These are phyloP conservation scores for Rousettus madagascariensis DNA, from an alignment of 2,797 vertebrate species.

Conservation along the genomic window DNA sequence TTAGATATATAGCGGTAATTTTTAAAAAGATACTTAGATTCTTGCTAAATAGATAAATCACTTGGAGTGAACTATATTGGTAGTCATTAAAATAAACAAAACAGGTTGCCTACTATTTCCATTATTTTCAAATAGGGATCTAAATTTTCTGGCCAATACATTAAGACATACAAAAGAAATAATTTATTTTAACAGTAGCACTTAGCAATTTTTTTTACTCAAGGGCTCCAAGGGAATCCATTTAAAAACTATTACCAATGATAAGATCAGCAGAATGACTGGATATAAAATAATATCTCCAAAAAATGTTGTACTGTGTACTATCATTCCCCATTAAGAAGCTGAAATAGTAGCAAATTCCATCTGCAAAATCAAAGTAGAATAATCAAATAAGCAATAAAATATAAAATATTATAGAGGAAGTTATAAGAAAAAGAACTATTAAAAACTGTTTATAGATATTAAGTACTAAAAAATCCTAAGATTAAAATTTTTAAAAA, in stretches of 20 bases:
- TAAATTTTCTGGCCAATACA: background rate
- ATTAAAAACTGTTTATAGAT: background rate
- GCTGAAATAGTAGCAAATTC: background rate
- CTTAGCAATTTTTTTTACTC: background rate
- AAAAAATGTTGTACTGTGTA: background rate
- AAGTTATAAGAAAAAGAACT: background rate
- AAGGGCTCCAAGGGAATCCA: background rate
- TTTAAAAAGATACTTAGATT: background rate
- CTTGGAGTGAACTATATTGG: background rate
- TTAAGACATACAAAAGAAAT: background rate
- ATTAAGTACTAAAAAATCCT: background rate
- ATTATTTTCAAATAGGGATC: background rate
- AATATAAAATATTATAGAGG: background rate
- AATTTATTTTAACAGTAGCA: background rate
- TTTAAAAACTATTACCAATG: background rate
- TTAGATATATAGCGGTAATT: background rate
- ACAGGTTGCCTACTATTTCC: background rate
- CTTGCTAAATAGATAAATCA: background rate
- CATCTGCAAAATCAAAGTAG: background rate
- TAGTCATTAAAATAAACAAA: background rate
- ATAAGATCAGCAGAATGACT: background rate
- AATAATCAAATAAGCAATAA: background rate
- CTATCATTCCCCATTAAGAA: background rate
- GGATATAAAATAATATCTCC: background rate
- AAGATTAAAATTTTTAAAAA: background rate